Evolutionary conservation across 2,888 invertebrate genomes (phyloP).

Genomic region (Linhomoeus sp.): DNA sequence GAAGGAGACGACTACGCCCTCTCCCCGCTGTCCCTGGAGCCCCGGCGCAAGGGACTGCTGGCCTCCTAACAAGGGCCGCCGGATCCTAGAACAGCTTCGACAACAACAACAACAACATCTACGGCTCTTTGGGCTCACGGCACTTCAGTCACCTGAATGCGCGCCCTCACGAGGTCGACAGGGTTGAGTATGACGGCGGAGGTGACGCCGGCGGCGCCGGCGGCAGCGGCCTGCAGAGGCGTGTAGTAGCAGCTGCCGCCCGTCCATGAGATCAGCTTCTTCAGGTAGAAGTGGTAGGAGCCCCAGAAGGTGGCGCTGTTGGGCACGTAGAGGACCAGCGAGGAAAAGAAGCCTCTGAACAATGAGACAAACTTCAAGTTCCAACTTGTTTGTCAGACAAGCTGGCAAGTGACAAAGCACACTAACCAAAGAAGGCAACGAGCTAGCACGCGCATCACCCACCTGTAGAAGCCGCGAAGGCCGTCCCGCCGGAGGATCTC

Average conservation of each 20-base stretch:
- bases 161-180: slow-evolving; percentile 69
- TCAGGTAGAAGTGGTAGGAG: slow-evolving; percentile 47
- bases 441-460: background rate
- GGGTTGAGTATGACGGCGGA: slow-evolving; percentile 87
- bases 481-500: slow-evolving; percentile 61
- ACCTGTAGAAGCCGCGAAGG: slow-evolving; percentile 61
- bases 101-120: background rate
- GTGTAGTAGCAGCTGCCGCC: slow-evolving; percentile 56
- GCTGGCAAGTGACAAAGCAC: too few relatives aligned
- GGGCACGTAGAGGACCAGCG: slow-evolving; percentile 75
- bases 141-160: slow-evolving; percentile 50
- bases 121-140: background rate
- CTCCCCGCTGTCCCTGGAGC: too few relatives aligned
- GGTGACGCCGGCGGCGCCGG: slow-evolving; percentile 74
- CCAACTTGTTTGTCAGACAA: background rate
- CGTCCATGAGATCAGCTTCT: background rate
- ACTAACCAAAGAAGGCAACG: background rate
- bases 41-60: too few relatives aligned
- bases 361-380: background rate
- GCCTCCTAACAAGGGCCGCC: too few relatives aligned
- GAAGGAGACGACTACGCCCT: too few relatives aligned
- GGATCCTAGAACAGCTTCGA: too few relatives aligned
- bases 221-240: slow-evolving; percentile 64
- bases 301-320: slow-evolving; percentile 97
- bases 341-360: slow-evolving; percentile 57